Percentiles rank a stretch among this genome's conserved stretches.
phyloP scores from a whole-genome alignment of 2,888 invertebrate genomes.

The Drosophila colorata region DNA sequence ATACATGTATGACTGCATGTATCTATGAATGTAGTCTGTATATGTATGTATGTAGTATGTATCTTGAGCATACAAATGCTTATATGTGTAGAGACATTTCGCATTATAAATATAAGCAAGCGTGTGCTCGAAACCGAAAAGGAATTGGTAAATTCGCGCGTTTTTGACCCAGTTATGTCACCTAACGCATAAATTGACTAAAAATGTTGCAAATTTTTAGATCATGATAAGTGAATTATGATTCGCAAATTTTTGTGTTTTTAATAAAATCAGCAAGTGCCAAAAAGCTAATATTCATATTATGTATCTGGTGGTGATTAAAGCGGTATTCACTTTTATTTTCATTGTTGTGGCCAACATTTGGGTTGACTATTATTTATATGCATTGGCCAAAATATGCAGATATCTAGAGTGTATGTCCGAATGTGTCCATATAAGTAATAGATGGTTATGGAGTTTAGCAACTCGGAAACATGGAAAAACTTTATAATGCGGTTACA shows the following conservation, averaged over 20 bases:
- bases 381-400: conserved; percentile 14
- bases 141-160: conserved; percentile 53
- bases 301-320: conserved; percentile 4
- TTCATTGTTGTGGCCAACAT: not conserved
- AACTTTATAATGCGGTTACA: not conserved
- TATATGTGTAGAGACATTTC: conserved; percentile 17
- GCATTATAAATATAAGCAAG: conserved; percentile 33
- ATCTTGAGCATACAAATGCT: conserved; percentile 3
- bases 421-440: not conserved
- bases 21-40: conserved; percentile 3
- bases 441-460: conserved; percentile 6
- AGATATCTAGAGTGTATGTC: conserved; percentile 1
- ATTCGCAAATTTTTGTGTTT: conserved; percentile 7
- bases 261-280: conserved; percentile 7
- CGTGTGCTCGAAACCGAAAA: conserved; percentile 36
- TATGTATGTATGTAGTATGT: conserved; percentile 16
- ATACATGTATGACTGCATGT: conserved; percentile 15
- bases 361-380: conserved; percentile 2
- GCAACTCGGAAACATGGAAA: conserved; percentile 7
- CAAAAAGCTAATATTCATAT: conserved; percentile 4
- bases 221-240: conserved; percentile 24
- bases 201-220: conserved; percentile 34
- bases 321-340: conserved; percentile 15
- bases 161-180: conserved; percentile 62
- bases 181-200: conserved; percentile 37